Conservation (phyloP, 2,888 invertebrate genomes). For the Diabrotica balteata region DNA sequence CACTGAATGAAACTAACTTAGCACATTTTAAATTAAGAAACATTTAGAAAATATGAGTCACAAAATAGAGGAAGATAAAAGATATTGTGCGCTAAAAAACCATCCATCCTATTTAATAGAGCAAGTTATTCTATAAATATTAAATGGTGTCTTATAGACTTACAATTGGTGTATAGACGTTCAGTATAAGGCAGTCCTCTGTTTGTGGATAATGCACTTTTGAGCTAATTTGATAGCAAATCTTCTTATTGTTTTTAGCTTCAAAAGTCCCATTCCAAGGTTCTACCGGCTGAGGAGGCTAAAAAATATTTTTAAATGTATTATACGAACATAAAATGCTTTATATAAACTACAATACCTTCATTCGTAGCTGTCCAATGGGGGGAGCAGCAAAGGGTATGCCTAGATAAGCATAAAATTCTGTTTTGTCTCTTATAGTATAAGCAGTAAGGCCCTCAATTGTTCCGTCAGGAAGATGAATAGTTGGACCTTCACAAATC, state of each 20-base stretch:
- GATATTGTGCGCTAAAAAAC: no score
- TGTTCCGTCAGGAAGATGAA: slow-evolving; percentile 20
- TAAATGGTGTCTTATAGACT: neutral
- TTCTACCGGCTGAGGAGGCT: slow-evolving; percentile 24
- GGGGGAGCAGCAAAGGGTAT: slow-evolving; percentile 27
- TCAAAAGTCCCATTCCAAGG: slow-evolving; percentile 19
- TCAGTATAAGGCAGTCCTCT: slow-evolving; percentile 25
- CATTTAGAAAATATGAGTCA: no score
- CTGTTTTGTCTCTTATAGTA: slow-evolving; percentile 4
- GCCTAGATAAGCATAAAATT: slow-evolving; percentile 20
- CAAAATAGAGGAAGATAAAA: no score
- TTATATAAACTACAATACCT: slow-evolving; percentile 1
- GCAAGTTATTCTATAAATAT: no score
- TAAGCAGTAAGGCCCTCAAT: slow-evolving; percentile 8
- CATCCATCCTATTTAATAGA: no score
- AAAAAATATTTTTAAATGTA: neutral
- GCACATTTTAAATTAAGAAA: no score
- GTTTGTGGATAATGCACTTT: slow-evolving; percentile 19
- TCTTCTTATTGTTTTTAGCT: slow-evolving; percentile 20
- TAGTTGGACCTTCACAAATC: slow-evolving; percentile 16
- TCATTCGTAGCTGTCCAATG: slow-evolving; percentile 20
- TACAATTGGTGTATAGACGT: slow-evolving; percentile 22
- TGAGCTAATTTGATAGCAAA: slow-evolving; percentile 22
- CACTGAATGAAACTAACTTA: no score
- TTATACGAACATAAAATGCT: neutral